Evolutionary conservation across 2,888 invertebrate species (phyloP).

Genomic region (Parnassius glacialis): DNA sequence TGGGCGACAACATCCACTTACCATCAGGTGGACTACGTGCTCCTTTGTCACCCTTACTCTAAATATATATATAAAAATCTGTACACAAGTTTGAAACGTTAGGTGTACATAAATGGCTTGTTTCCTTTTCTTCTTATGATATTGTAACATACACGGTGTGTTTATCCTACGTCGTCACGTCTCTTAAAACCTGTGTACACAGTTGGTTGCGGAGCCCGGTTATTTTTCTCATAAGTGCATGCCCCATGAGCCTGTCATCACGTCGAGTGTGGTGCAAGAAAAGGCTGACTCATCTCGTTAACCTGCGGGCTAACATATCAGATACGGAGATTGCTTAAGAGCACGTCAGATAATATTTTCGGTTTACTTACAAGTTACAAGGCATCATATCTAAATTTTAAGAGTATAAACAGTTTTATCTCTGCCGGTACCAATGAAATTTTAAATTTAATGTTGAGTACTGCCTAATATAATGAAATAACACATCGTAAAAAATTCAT

Average conservation of each 20-base stretch:
- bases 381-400: conserved; percentile 12
- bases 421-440: too few relatives aligned
- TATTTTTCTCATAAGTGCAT: conserved; percentile 48
- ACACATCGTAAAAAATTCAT: too few relatives aligned
- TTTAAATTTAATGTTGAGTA: too few relatives aligned
- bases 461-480: too few relatives aligned
- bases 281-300: conserved; percentile 63
- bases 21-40: too few relatives aligned
- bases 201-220: conserved; percentile 50
- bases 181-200: conserved; percentile 51
- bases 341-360: conserved; percentile 9
- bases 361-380: background rate
- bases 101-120: too few relatives aligned
- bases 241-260: conserved; percentile 35
- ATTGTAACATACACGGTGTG: too few relatives aligned
- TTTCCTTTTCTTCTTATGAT: too few relatives aligned
- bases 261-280: conserved; percentile 48
- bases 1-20: too few relatives aligned
- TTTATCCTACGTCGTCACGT: conserved; percentile 29
- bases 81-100: too few relatives aligned
- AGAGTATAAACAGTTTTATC: background rate
- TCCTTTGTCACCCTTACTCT: too few relatives aligned
- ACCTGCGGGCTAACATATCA: conserved; percentile 37
- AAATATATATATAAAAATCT: too few relatives aligned
- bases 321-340: conserved; percentile 34